Evolutionary conservation across 1,140 invertebrate genomes (phyloP).

Genomic region (Hypothenemus hampei): DNA sequence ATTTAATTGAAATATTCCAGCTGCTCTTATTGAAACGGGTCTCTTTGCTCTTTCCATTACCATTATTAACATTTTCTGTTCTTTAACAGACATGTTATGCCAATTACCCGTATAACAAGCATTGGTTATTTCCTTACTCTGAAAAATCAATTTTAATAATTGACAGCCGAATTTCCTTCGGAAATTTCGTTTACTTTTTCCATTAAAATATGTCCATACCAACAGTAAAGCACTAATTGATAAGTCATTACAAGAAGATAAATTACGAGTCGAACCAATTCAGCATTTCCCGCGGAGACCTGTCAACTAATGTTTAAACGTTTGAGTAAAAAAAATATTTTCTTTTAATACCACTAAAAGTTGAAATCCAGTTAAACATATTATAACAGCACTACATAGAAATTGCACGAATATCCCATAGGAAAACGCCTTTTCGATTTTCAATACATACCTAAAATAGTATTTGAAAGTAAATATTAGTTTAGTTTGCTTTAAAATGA

Average conservation of each 20-base stretch:
- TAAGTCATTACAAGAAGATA: conserved; percentile 32
- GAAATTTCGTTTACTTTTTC: conserved; percentile 20
- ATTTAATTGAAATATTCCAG: conserved; percentile 30
- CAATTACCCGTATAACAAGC: conserved; percentile 32
- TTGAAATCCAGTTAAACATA: conserved; percentile 36
- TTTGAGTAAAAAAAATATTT: not conserved
- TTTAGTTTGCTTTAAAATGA: not conserved
- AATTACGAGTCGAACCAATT: conserved; percentile 23
- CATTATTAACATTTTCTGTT: conserved; percentile 30
- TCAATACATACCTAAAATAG: conserved; percentile 25
- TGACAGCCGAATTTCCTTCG: not conserved
- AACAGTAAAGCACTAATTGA: conserved; percentile 34
- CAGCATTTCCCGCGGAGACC: conserved; percentile 23
- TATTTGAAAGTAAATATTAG: not conserved
- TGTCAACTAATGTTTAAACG: conserved; percentile 11
- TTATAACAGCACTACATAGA: conserved; percentile 32
- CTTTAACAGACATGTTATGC: conserved; percentile 18
- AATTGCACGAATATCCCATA: conserved; percentile 34
- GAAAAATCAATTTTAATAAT: conserved; percentile 13
- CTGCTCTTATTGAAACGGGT: conserved; percentile 28
- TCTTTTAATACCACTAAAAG: conserved; percentile 28
- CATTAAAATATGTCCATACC: conserved; percentile 33
- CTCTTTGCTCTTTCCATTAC: conserved; percentile 35
- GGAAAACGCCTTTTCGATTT: conserved; percentile 31
- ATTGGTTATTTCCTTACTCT: conserved; percentile 30